Percentiles rank a stretch among this genome's conserved stretches.
Conservation (phyloP, 2,797 vertebrate genomes). For the Peromyscus attwateri region DNA sequence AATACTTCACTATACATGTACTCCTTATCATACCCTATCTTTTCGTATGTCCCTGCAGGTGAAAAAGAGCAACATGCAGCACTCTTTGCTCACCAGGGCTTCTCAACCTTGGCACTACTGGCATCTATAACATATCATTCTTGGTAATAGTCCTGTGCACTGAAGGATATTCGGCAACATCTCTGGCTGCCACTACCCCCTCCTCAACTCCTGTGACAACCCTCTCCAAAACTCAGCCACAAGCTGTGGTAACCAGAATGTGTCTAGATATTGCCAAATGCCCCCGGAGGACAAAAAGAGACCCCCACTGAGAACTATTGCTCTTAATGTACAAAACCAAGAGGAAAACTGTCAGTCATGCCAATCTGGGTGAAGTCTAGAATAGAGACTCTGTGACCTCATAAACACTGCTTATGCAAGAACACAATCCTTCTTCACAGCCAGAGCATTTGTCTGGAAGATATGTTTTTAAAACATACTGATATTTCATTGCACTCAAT, state of each 20-base stretch:
- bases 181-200: background rate
- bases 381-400: constrained; percentile 62
- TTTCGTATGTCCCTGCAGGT: constrained; percentile 20
- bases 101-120: constrained; percentile 22
- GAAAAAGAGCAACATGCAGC: constrained; percentile 37
- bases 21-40: background rate
- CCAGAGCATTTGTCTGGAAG: constrained; percentile 55
- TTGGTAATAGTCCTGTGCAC: background rate
- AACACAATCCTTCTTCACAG: constrained; percentile 64
- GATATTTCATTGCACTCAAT: constrained; percentile 70
- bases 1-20: constrained; percentile 14
- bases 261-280: constrained; percentile 21
- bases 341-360: constrained; percentile 53
- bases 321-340: constrained; percentile 36
- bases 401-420: constrained; percentile 60
- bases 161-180: background rate
- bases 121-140: background rate
- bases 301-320: constrained; percentile 51
- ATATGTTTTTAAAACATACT: constrained; percentile 51
- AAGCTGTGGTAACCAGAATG: constrained; percentile 34
- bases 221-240: background rate
- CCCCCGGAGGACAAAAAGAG: background rate
- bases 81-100: background rate
- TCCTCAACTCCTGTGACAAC: background rate
- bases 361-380: constrained; percentile 53